These are phyloP conservation scores for Euborellia annulipes DNA, from an alignment of 1,140 invertebrate species.

Conservation along the genomic window DNA sequence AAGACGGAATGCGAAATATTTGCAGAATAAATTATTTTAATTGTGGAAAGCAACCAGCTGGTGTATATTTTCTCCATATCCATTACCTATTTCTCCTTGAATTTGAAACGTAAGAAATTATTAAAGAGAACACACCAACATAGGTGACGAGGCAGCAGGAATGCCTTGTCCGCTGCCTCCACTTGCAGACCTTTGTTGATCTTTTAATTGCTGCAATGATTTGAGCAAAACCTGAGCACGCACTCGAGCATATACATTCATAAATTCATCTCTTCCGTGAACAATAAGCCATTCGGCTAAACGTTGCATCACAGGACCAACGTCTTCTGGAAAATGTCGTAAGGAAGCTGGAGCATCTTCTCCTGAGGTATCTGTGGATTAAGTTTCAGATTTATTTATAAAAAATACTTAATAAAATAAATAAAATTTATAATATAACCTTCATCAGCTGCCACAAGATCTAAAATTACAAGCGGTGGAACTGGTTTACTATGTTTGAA, in stretches of 20 bases:
- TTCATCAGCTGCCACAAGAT: conserved; percentile 72
- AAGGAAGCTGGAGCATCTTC: conserved; percentile 31
- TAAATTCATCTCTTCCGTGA: conserved; percentile 61
- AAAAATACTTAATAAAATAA: conserved; percentile 3
- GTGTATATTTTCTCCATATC: too few species aligned
- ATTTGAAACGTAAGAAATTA: neutral
- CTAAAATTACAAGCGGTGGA: conserved; percentile 65
- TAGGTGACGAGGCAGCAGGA: conserved; percentile 18
- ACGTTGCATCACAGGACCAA: conserved; percentile 51
- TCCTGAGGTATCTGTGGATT: conserved; percentile 27
- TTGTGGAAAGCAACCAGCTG: too few species aligned
- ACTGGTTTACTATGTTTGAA: conserved; percentile 73
- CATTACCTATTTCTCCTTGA: neutral
- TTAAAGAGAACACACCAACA: conserved; percentile 15
- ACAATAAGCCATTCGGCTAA: conserved; percentile 72
- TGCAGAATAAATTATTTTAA: too few species aligned
- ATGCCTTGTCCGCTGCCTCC: conserved; percentile 38
- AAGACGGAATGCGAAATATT: too few species aligned
- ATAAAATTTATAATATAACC: conserved; percentile 29
- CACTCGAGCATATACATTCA: conserved; percentile 62
- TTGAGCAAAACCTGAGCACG: conserved; percentile 57
- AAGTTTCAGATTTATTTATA: too few species aligned
- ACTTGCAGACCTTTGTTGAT: conserved; percentile 63
- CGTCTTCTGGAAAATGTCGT: conserved; percentile 42
- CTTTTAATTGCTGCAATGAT: conserved; percentile 58